A percentile compares a stretch with the other conserved stretches of the same genome.
phyloP scores from a whole-genome alignment of 2,797 vertebrate species.

The Mus spretus region DNA sequence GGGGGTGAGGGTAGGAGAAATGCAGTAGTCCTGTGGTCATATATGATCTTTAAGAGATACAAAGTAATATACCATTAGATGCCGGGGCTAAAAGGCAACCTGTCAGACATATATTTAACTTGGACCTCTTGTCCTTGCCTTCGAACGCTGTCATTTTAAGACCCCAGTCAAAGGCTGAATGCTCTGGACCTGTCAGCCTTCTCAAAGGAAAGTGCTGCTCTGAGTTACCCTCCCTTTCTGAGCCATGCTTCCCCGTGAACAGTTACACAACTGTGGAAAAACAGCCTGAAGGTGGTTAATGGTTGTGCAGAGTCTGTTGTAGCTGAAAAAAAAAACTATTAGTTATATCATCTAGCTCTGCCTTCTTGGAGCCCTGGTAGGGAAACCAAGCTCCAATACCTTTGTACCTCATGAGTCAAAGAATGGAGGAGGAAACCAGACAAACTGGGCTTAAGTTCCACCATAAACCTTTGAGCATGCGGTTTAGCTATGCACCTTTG shows the following conservation, averaged over 20 bases:
- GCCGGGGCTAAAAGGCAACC: not conserved
- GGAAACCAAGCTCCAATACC: not conserved
- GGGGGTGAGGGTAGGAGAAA: not conserved
- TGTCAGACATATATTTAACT: not conserved
- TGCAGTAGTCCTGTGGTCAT: not conserved
- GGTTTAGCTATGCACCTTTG: not conserved
- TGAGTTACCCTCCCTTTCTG: not conserved
- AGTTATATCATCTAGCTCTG: not conserved
- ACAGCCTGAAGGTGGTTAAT: not conserved
- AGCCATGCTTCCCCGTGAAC: not conserved
- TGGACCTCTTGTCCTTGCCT: not conserved
- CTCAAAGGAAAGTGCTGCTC: not conserved
- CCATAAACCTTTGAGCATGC: not conserved
- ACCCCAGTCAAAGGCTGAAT: not conserved
- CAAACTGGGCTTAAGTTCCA: not conserved
- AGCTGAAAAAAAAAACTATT: constrained; percentile 5
- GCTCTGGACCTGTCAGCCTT: not conserved
- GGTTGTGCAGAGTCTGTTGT: not conserved
- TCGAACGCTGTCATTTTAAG: constrained; percentile 1
- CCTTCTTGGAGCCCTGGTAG: not conserved
- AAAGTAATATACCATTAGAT: not conserved
- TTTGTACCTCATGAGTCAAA: not conserved
- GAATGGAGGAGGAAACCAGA: not conserved
- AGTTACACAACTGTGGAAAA: not conserved
- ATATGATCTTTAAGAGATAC: not conserved